Percentiles rank a stretch among this genome's conserved stretches.
Evolutionary conservation across 1,140 invertebrate genomes (phyloP).

Genomic region (Steinernema khuongi): DNA sequence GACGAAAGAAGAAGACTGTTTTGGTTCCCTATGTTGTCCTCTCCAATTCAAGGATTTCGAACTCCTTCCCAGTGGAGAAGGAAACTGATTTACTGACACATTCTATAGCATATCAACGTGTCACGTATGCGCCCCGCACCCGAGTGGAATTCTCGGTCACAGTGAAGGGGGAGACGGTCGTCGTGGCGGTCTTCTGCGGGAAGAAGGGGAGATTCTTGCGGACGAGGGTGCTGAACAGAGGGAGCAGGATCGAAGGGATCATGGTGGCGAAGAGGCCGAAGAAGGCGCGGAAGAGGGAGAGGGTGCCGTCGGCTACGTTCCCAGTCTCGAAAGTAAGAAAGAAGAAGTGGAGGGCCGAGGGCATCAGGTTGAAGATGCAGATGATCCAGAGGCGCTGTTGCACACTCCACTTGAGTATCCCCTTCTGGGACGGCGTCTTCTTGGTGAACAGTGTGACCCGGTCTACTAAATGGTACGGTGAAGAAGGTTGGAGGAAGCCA

Average conservation of each 20-base stretch:
- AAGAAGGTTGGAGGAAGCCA: not conserved
- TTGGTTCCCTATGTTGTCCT: too few relatives aligned
- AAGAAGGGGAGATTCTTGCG: not conserved
- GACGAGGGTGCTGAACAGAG: conserved; percentile 1
- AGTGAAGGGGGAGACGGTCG: not conserved
- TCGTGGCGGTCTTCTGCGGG: not conserved
- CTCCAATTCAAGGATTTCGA: too few relatives aligned
- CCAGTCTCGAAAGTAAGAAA: not conserved
- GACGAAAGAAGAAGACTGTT: too few relatives aligned
- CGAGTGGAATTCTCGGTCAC: not conserved
- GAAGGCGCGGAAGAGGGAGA: not conserved
- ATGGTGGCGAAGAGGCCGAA: conserved; percentile 4
- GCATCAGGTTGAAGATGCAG: not conserved
- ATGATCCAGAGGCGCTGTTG: conserved; percentile 2
- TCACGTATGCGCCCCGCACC: not conserved
- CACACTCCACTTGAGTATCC: not conserved
- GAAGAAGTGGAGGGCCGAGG: not conserved
- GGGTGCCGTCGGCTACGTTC: not conserved
- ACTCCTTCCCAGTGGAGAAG: too few relatives aligned
- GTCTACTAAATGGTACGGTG: not conserved
- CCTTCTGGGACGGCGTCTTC: not conserved
- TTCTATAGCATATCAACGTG: too few relatives aligned
- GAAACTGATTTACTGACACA: too few relatives aligned
- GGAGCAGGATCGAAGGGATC: not conserved
- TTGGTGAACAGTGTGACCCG: not conserved